Base-by-base conservation (phyloP, 2,113 vertebrate species). In the Crypturellus undulatus region DNA sequence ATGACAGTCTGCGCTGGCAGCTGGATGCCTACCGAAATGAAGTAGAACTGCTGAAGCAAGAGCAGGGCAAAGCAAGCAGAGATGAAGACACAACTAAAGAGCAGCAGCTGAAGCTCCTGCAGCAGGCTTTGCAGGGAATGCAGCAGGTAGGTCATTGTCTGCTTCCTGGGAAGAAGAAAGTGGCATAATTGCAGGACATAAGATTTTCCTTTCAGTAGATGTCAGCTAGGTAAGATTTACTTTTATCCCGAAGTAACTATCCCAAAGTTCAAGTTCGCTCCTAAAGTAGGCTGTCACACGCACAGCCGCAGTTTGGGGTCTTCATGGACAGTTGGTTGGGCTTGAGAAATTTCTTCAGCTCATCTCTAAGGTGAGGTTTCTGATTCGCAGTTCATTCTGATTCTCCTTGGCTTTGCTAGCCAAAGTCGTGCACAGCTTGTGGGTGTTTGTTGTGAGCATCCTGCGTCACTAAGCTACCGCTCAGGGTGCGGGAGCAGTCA, bases 121-220 rank as follows among this genome's bases (percentile, higher is more conserved):
- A 99, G 95, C 99, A 99, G 97, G 98, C 99, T 54, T 98, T 99
- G 70, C 99, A 99, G 96, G 99, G 99, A 93, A 99, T 99, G 99
- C 99, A 99, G 95, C 99, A 99, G 99, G 99, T 99, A 97, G 36
- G 94, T 22, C 32, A 12, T 36, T 3, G 5, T 32, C 36, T 42
- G 25, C 73, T 47, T 30, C 51, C 19, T 12, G 15, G 7, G 25
- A 3, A 2, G 56, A 26, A 45, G 65, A 45, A 36, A 25, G 25
- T 10, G 12, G 30, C 34, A 43, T 43, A 42, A 14, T 24, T 60
- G 43, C 43, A 34, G 54, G 54, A 42, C 10, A 3, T 21, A 34
- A 21, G 40, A 22, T 43, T 59, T 68, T 38, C 73, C 36, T 8
- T 77, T 34, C 11, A 1, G 9, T 36, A 36, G 25, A 26, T 54